Evolutionary conservation across 2,888 invertebrate species (phyloP), one percentile per base, ranked within the genome.

Genomic region (Capitulum mitella): DNA sequence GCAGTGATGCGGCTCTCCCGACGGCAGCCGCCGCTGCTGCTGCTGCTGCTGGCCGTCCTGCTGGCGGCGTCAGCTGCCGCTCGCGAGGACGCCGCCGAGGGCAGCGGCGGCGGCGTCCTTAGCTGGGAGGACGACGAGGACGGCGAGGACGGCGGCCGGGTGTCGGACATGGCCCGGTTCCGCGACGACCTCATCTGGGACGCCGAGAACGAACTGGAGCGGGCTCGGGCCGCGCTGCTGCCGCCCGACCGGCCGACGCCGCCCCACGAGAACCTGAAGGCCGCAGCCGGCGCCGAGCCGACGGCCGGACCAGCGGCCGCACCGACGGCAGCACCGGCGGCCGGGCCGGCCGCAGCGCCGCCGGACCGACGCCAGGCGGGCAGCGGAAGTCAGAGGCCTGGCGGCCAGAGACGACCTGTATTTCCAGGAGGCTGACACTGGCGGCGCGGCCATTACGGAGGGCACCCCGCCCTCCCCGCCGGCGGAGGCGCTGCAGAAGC

Each of bases 41-140:
- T 58, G 58, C 58, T 58, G 58, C 29, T 29, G 58, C 58, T 58
- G 12, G n/a, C 29, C 10, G 29, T n/a, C 6, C n/a, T 43, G 43
- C 43, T 43, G 43, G 43, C 43, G 43, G 43, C 43, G 43, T 5
- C 43, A 5, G 43, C n/a, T n/a, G n/a, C n/a, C n/a, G n/a, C n/a
- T n/a, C n/a, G n/a, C 58, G 40, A 37, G 70, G 70, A 26, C 6
- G 26, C 26, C 22, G 16, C 70, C 1, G 37, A 37, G 16, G 70
- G 70, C 70, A 70, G 70, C 70, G 70, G 70, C 5, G 37, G 37
- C 37, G 26, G 16, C n/a, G n/a, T n/a, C 6, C 58, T 5, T 3
- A 22, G 3, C 37, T 70, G 70, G 70, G 40, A 40, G 19, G 70
- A 70, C 26, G 70, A 70, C 40, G 70, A 70, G 70, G 70, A 70